Base-by-base conservation (phyloP, 2,888 invertebrate genomes). In the Campopleginae sp. region DNA sequence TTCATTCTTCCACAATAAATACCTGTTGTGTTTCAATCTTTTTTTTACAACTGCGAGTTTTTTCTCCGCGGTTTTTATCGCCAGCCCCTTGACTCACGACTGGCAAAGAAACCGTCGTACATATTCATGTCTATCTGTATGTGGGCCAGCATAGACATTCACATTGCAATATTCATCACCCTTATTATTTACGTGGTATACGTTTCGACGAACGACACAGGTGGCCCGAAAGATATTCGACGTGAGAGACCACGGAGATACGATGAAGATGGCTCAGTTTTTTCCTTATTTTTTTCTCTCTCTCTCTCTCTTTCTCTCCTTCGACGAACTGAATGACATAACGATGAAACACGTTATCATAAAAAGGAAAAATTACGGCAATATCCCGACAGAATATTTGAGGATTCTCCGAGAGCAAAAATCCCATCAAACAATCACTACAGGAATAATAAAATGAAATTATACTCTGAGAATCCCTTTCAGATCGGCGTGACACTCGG, bases 341-440 rank as follows among this genome's bases (percentile, higher is more conserved):
- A 51, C 68, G 48, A 38, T 58, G 72, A 86, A 72, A 86, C 84
- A 84, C 72, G 87, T 86, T 81, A 88, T 82, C 86, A 87, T 86
- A 88, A 88, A 87, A 72, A 63, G 33, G 72, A 82, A 84, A 83
- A 87, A 86, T 87, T 86, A 87, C 80, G 86, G 84, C 51, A 44
- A 51, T 85, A 78, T 54, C 46, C 54, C 48, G 54, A 46, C 61
- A 74, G 78, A 81, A 85, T 81, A 81, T 81, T 78, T 63, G 31
- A 63, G 77, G 76, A 68, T 77, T 51, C 58, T 51, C 44, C 44
- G 42, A 51, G 61, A 12, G 6, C 46, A 14, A 14, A 61, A 5
- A 44, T 4, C 44, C 23, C 31, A 61, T 61, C 19, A 46, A 70
- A 65, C 61, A 46, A 27, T 31, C n/a, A 17, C 19, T 12, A 46